Evolutionary conservation across 2,888 invertebrate species (phyloP), one percentile per base, ranked within the genome.

Genomic region (Drosophila hamatofila): DNA sequence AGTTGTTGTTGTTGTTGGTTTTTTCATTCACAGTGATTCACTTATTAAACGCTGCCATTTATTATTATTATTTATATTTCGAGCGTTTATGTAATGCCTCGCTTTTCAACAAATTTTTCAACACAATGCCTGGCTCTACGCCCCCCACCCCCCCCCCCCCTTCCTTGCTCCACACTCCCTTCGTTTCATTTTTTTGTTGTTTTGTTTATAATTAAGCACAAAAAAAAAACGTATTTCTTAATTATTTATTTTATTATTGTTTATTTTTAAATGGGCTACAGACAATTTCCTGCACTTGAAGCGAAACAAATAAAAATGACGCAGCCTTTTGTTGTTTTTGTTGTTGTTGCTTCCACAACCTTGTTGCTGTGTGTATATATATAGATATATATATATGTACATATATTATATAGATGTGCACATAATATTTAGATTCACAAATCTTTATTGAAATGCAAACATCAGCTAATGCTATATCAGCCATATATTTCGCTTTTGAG

Each of bases 221-320:
- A 79, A 49, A 74, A 49, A 74, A 73, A 74, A 73, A 80, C 88
- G 87, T 86, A 82, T 83, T 83, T 84, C 83, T 83, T 88, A 90
- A 90, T 88, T 88, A 88, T 88, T 88, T 88, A 90, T 88, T 90
- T 88, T 84, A 90, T 90, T 87, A 89, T 89, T 89, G 88, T 90
- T 90, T 89, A 88, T 90, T 88, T 90, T 88, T 88, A 88, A 89
- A 87, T 87, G 88, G 85, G 89, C 85, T 88, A 88, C 88, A 90
- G 89, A 90, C 81, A 90, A 90, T 89, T 85, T 89, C 89, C 89
- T 85, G 83, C 90, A 88, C 89, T 89, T 78, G 77, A 83, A 79
- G 86, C 76, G 88, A 87, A 85, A 85, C 88, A 87, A 85, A 89
- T 87, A 87, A 86, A 89, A 87, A 70, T 87, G 89, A 89, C 82